Base-by-base conservation (phyloP, 2,888 invertebrate species). In the Sturmia bella region DNA sequence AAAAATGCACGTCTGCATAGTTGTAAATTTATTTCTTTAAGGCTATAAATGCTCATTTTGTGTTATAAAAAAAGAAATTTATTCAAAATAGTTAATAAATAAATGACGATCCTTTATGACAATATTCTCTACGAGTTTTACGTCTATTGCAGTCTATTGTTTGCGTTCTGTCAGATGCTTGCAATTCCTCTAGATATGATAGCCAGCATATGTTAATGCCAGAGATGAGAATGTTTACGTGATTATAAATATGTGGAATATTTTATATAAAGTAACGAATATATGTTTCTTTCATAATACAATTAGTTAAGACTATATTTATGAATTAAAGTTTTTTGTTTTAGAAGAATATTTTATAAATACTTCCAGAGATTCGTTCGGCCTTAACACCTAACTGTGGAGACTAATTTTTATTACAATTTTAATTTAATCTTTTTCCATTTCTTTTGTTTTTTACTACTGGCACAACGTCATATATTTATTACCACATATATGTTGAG, bases 41-140 rank as follows among this genome's bases (percentile, higher is more conserved):
- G 83, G 79, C 84, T 86, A 85, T 84, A 87, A 85, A 89, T 85
- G 87, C 87, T 88, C 89, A 89, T 89, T 66, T 66, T 81, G 70
- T 66, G 41, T 52, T 73, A n/a, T n/a, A n/a, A n/a, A 9, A 32
- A 48, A 50, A 81, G 57, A 80, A 80, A 66, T 43, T 73, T 69
- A 52, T 78, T 57, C 59, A 76, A 81, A 76, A 52, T 24, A 41
- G 57, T 57, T 69, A 85, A 80, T 84, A 84, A 85, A 85, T 85
- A 85, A 80, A 83, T 74, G 45, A 43, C 48, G 41, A 27, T 54
- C 43, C 32, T 50, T 64, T 61, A 48, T 79, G 78, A 79, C 72
- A 79, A 59, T 59, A 52, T 79, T 72, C 11, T 79, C 66, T 21
- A 69, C 63, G 70, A 70, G 48, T 63, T 56, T 63, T 32, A 32